Evolutionary conservation across 2,113 vertebrate genomes (phyloP).

Genomic region (Rissa tridactyla): DNA sequence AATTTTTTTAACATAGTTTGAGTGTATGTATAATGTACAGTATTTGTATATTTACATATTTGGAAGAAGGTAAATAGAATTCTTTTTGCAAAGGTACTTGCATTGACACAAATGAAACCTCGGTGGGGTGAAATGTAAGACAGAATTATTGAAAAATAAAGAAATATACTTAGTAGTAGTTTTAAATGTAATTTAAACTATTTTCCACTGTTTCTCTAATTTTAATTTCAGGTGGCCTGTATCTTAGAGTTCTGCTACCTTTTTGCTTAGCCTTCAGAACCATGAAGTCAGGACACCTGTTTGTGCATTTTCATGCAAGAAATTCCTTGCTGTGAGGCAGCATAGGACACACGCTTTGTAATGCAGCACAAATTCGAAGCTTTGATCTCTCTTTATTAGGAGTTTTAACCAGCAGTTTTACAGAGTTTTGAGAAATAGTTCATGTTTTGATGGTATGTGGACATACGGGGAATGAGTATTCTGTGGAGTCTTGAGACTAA

Average conservation of each 20-base stretch:
- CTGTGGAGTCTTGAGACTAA: background rate
- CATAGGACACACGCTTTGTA: background rate
- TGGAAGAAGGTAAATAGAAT: background rate
- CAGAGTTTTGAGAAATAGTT: background rate
- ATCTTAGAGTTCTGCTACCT: background rate
- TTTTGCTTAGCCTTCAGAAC: background rate
- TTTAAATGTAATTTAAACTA: background rate
- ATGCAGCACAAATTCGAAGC: background rate
- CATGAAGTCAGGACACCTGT: background rate
- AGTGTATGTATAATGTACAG: background rate
- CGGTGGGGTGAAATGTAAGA: accelerated
- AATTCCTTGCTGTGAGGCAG: background rate
- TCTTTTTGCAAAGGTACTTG: background rate
- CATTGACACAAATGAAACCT: background rate
- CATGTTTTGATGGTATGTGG: background rate
- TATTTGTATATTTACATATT: background rate
- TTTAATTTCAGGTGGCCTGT: background rate
- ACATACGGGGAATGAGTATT: background rate
- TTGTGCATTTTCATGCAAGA: background rate
- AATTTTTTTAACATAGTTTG: background rate
- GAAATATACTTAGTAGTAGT: background rate
- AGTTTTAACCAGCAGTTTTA: background rate
- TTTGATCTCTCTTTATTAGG: background rate
- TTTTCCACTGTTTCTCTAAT: background rate
- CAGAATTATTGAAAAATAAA: background rate